Evolutionary conservation across 2,113 vertebrate genomes (phyloP).

Genomic region (Vimba vimba): DNA sequence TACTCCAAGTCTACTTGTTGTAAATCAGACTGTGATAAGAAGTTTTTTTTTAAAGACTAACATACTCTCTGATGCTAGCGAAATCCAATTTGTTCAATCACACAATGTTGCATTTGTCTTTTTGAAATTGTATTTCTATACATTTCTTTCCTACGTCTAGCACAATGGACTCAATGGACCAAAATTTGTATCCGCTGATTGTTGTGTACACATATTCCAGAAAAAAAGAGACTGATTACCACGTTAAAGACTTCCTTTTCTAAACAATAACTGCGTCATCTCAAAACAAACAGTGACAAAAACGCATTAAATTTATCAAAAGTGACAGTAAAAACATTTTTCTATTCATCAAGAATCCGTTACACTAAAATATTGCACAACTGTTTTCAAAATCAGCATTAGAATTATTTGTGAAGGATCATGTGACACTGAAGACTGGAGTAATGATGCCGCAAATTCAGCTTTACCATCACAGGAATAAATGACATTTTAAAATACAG

Average conservation of each 20-base stretch:
- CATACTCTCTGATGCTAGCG: not conserved
- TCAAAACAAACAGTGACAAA: not conserved
- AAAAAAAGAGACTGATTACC: not conserved
- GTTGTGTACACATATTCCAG: not conserved
- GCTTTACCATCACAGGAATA: not conserved
- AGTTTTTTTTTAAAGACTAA: not conserved
- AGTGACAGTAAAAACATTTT: not conserved
- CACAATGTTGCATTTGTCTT: conserved; percentile 62
- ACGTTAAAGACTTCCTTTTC: not conserved
- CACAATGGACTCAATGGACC: conserved; percentile 18
- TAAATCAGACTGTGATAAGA: not conserved
- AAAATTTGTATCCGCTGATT: conserved; percentile 34
- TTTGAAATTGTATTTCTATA: conserved; percentile 64
- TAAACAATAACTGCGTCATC: not conserved
- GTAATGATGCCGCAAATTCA: not conserved
- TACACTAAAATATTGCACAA: not conserved
- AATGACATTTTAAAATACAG: not conserved
- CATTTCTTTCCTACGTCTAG: conserved; percentile 42
- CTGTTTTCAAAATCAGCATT: not conserved
- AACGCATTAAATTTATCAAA: not conserved
- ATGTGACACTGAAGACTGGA: not conserved
- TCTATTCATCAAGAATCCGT: not conserved
- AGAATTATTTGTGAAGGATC: not conserved
- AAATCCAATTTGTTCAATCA: conserved; percentile 41
- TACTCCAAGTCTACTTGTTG: not conserved